Evolutionary conservation across 2,888 invertebrate species (phyloP).

Genomic region (Kryphioiulus occultus): DNA sequence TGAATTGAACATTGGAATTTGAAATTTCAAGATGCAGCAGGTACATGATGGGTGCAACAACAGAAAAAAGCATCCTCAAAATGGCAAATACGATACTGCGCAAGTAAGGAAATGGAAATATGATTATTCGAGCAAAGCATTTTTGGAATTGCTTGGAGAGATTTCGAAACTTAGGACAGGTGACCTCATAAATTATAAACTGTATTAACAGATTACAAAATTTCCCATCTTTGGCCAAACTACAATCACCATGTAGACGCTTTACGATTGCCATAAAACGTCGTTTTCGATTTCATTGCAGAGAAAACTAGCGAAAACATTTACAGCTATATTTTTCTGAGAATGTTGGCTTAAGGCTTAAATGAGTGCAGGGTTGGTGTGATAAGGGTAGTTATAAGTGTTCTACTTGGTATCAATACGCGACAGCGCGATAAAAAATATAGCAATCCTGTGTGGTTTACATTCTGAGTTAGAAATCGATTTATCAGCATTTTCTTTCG

Average conservation of each 20-base stretch:
- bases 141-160: too few species aligned
- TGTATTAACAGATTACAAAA: background rate
- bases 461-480: background rate
- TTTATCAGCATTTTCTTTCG: slow-evolving; percentile 11
- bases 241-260: background rate
- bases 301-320: background rate
- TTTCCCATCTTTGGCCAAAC: background rate
- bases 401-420: slow-evolving; percentile 28
- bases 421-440: slow-evolving; percentile 19
- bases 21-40: too few species aligned
- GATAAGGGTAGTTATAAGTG: slow-evolving; percentile 17
- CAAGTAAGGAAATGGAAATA: too few species aligned
- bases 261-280: background rate
- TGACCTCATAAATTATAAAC: background rate
- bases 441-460: background rate
- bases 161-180: too few species aligned
- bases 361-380: background rate
- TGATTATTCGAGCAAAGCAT: too few species aligned
- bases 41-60: too few species aligned
- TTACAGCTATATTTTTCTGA: background rate
- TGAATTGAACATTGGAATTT: too few species aligned
- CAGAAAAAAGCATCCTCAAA: too few species aligned
- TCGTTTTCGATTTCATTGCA: background rate
- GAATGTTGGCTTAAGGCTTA: background rate
- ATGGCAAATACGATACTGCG: too few species aligned